phyloP scores from a whole-genome alignment of 2,797 vertebrate species.

The Crenuchus spilurus region DNA sequence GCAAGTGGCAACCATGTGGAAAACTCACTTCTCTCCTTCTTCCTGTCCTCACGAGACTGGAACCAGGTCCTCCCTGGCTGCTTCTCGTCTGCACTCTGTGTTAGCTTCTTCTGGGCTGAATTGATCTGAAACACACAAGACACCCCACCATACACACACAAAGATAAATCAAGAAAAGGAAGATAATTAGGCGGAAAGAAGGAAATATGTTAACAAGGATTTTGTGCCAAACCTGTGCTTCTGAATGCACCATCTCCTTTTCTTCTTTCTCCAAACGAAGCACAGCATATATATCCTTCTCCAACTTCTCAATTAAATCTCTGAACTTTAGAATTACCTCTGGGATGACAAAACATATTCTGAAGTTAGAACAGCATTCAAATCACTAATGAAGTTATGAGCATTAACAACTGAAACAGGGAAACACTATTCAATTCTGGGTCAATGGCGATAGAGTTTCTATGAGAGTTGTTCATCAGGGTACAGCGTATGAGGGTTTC shows the following conservation, averaged over 20 bases:
- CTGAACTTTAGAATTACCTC: slow-evolving; percentile 94
- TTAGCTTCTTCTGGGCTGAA: slow-evolving; percentile 86
- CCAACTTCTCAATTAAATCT: slow-evolving; percentile 89
- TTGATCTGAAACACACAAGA: slow-evolving; percentile 79
- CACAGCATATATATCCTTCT: slow-evolving; percentile 92
- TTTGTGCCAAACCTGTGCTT: slow-evolving; percentile 82
- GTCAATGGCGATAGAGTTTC: no score
- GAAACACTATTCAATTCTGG: no score
- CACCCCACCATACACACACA: not conserved
- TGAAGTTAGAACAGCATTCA: not conserved
- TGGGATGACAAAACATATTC: slow-evolving; percentile 56
- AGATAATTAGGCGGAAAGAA: not conserved
- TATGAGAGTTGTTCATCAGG: no score
- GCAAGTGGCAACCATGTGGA: not conserved
- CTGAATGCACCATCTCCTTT: slow-evolving; percentile 86
- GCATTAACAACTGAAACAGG: no score
- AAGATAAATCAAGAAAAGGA: slow-evolving; percentile 12
- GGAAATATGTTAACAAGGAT: no score
- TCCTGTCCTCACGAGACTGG: slow-evolving; percentile 90
- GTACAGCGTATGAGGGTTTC: no score
- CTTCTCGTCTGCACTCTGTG: slow-evolving; percentile 66
- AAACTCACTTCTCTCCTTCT: slow-evolving; percentile 89
- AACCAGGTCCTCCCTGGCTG: slow-evolving; percentile 88
- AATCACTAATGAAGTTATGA: not conserved
- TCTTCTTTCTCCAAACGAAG: slow-evolving; percentile 90